Evolutionary conservation across 2,888 invertebrate species (phyloP).

Genomic region (Gryllus longicercus): DNA sequence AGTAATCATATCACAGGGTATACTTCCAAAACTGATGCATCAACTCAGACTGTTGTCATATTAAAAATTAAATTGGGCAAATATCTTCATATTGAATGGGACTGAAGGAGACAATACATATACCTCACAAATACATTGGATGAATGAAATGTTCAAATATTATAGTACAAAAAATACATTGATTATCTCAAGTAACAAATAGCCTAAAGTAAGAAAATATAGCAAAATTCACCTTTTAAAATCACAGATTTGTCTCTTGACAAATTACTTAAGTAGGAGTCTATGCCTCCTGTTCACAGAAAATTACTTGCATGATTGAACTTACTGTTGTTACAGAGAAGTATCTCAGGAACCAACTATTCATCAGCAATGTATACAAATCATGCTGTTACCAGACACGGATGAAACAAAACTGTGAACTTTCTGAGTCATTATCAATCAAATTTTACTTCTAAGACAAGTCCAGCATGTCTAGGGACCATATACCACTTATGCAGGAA

Average conservation of each 20-base stretch:
- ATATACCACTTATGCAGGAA: no score
- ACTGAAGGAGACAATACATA: constrained; percentile 1
- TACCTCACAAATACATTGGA: neutral
- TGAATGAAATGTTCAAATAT: neutral
- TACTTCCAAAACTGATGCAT: neutral
- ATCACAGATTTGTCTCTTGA: neutral
- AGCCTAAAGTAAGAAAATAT: constrained; percentile 17
- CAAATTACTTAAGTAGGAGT: neutral
- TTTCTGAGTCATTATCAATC: no score
- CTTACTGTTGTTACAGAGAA: neutral
- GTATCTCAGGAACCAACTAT: neutral
- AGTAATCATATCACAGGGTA: constrained; percentile 2
- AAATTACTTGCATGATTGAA: neutral
- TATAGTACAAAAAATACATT: constrained; percentile 11
- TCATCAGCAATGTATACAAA: neutral
- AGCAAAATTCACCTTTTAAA: neutral
- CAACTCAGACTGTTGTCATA: neutral
- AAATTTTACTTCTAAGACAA: no score
- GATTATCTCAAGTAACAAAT: constrained; percentile 10
- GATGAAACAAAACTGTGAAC: no score
- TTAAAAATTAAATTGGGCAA: neutral
- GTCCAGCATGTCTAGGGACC: no score
- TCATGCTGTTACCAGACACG: no score
- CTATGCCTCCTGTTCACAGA: neutral
- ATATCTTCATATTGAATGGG: neutral